Evolutionary conservation across 2,888 invertebrate species (phyloP).

Genomic region (Nymphalis urticae): DNA sequence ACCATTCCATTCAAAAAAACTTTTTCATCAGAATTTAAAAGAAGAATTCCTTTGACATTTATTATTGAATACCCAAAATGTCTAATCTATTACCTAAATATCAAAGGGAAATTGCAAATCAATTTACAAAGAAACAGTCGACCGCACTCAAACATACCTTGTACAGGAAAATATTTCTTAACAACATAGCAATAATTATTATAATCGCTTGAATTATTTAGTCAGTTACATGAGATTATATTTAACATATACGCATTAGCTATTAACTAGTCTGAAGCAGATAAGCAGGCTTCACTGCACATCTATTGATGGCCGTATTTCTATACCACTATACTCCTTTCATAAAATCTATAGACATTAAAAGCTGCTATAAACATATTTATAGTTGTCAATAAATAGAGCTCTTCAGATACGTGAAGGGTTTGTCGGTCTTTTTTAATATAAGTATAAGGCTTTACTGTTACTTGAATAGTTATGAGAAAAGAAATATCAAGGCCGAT

Average conservation of each 20-base stretch:
- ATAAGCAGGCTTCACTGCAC: conserved; percentile 44
- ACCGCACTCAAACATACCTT: background rate
- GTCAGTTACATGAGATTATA: conserved; percentile 14
- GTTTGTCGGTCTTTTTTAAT: background rate
- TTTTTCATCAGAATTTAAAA: conserved; percentile 13
- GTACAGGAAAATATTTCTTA: conserved; percentile 9
- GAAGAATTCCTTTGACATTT: background rate
- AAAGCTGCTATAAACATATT: conserved; percentile 10
- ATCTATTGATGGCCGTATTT: conserved; percentile 36
- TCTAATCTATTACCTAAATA: conserved; percentile 18
- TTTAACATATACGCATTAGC: conserved; percentile 35
- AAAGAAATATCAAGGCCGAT: too few relatives aligned
- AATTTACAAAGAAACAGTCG: conserved; percentile 25
- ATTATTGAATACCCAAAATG: conserved; percentile 21
- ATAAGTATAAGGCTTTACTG: background rate
- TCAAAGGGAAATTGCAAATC: conserved; percentile 29
- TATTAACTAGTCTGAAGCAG: conserved; percentile 34
- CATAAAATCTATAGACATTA: conserved; percentile 16
- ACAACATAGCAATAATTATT: background rate
- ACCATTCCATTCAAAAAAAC: conserved; percentile 12
- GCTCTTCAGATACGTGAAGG: background rate
- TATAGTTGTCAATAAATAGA: background rate
- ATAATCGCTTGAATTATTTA: conserved; percentile 19
- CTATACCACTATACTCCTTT: conserved; percentile 28
- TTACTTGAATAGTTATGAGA: background rate